These are phyloP conservation scores for Catotricha subobsoleta DNA, from an alignment of 2,888 invertebrate genomes.

Conservation along the genomic window DNA sequence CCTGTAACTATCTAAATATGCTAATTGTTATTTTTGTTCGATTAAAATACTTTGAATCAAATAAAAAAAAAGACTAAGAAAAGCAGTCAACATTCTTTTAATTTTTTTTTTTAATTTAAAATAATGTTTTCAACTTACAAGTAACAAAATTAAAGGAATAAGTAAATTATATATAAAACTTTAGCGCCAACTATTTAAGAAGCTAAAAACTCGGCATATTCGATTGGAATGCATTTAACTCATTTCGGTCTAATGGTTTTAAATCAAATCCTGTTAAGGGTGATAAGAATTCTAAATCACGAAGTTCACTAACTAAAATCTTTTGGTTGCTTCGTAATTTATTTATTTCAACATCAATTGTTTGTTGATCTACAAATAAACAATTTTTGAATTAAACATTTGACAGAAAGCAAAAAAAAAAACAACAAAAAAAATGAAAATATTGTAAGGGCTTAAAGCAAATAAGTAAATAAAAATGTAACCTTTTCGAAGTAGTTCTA, in stretches of 20 bases:
- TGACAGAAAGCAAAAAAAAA: background rate
- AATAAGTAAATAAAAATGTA: background rate
- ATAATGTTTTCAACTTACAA: too few relatives aligned
- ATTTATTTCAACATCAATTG: slow-evolving; percentile 24
- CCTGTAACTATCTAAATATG: too few relatives aligned
- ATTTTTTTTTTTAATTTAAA: too few relatives aligned
- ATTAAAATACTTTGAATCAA: too few relatives aligned
- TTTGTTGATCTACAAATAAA: slow-evolving; percentile 20
- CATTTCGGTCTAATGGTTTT: slow-evolving; percentile 22
- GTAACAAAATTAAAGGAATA: too few relatives aligned
- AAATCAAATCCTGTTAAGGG: slow-evolving; percentile 25
- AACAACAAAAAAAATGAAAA: background rate
- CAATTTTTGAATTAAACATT: background rate
- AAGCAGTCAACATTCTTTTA: too few relatives aligned
- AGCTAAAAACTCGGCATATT: slow-evolving; percentile 19
- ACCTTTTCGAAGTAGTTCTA: slow-evolving; percentile 25
- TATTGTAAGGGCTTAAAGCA: background rate
- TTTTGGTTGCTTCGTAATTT: slow-evolving; percentile 26
- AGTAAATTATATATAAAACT: too few relatives aligned
- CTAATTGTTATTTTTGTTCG: too few relatives aligned
- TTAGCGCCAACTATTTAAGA: too few relatives aligned
- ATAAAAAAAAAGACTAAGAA: too few relatives aligned
- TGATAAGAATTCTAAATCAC: slow-evolving; percentile 23
- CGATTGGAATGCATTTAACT: slow-evolving; percentile 21
- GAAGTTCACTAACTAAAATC: slow-evolving; percentile 23